These are phyloP conservation scores for Alfaro cultratus DNA, from an alignment of 2,797 vertebrate genomes.

Conservation along the genomic window DNA sequence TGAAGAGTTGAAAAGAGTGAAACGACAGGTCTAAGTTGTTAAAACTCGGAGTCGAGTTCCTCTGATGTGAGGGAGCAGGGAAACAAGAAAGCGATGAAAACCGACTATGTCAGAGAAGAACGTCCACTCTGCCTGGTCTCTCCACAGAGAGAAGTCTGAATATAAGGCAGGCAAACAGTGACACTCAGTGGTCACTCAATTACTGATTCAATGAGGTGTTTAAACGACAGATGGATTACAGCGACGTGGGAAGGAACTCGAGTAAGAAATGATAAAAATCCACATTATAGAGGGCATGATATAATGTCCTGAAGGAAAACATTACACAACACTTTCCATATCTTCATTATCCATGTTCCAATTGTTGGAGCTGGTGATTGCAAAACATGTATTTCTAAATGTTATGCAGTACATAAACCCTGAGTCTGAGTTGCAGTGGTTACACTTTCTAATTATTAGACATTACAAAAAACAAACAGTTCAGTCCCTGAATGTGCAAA, in stretches of 20 bases:
- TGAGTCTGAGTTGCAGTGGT: too few species aligned
- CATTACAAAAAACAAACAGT: not conserved
- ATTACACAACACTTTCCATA: not conserved
- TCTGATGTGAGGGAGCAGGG: slow-evolving; percentile 54
- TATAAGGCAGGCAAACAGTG: slow-evolving; percentile 38
- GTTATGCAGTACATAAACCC: not conserved
- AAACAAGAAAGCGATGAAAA: slow-evolving; percentile 5
- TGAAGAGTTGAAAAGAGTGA: slow-evolving; percentile 2
- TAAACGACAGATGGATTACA: not conserved
- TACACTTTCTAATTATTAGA: too few species aligned
- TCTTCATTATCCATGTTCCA: not conserved
- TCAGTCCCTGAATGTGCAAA: not conserved
- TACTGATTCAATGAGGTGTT: not conserved
- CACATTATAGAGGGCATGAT: not conserved
- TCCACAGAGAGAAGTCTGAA: slow-evolving; percentile 12
- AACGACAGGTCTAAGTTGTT: slow-evolving; percentile 9
- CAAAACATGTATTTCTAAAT: not conserved
- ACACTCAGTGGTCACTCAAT: slow-evolving; percentile 61
- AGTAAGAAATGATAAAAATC: not conserved
- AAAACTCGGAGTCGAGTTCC: slow-evolving; percentile 36
- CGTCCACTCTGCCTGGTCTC: slow-evolving; percentile 18
- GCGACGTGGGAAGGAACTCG: not conserved
- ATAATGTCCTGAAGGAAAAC: not conserved
- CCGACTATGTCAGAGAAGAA: not conserved
- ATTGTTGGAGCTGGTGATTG: not conserved